phyloP scores from a whole-genome alignment of 2,888 invertebrate species.

The Pseudococcus jackbeardsleyi region DNA sequence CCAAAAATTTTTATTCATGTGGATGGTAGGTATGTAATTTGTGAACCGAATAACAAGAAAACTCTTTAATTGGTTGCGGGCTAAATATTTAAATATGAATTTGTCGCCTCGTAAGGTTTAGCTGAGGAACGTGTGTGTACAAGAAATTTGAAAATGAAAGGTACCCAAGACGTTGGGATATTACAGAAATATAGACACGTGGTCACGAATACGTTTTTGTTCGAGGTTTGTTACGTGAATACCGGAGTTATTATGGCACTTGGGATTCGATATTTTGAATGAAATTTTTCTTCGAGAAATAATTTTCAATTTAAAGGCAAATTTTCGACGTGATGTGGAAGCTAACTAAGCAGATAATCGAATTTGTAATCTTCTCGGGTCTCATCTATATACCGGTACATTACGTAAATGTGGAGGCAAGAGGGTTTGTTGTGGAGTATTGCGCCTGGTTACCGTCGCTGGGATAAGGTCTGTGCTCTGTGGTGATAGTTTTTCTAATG shows the following conservation, averaged over 20 bases:
- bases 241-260: background rate
- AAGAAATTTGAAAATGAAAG: background rate
- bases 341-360: constrained; percentile 22
- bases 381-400: background rate
- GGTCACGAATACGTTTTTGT: constrained; percentile 27
- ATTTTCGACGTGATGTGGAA: constrained; percentile 34
- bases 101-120: background rate
- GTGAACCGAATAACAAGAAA: constrained; percentile 17
- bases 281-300: background rate
- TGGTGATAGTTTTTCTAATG: background rate
- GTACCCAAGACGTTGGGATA: background rate
- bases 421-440: constrained; percentile 8
- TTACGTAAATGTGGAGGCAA: background rate
- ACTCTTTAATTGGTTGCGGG: constrained; percentile 15
- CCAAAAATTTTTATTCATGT: constrained; percentile 55
- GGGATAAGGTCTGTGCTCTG: background rate
- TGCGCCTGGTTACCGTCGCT: constrained; percentile 28
- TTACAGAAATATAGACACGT: constrained; percentile 23
- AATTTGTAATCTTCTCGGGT: background rate
- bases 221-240: background rate
- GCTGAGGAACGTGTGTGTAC: background rate
- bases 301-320: constrained; percentile 16
- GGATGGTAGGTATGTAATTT: background rate
- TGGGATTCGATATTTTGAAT: background rate
- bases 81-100: constrained; percentile 19